phyloP scores from a whole-genome alignment of 2,797 vertebrate genomes.

The Oryzias dopingdopingensis region DNA sequence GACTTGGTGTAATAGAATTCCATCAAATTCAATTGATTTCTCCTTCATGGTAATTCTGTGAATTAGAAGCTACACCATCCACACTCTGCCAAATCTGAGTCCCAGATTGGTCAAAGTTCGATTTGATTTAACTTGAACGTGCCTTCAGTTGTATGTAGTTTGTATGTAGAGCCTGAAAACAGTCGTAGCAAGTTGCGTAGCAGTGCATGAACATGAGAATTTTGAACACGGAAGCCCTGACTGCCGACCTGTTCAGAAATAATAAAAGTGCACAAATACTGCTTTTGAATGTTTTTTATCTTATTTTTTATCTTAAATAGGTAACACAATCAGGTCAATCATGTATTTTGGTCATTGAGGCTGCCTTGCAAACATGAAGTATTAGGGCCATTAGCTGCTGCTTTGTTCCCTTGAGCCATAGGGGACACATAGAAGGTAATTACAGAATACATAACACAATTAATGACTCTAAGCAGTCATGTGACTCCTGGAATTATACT shows the following conservation, averaged over 20 bases:
- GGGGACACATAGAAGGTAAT: slow-evolving; percentile 72
- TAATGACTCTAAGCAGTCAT: slow-evolving; percentile 67
- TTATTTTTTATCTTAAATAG: slow-evolving; percentile 20
- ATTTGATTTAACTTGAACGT: too few relatives aligned
- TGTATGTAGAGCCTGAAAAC: too few relatives aligned
- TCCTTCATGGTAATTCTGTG: too few relatives aligned
- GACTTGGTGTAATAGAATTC: too few relatives aligned
- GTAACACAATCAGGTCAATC: slow-evolving; percentile 56
- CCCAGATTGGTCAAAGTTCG: too few relatives aligned
- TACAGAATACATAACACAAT: slow-evolving; percentile 75
- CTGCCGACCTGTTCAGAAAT: not conserved
- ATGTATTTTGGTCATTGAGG: slow-evolving; percentile 42
- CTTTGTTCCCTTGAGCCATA: slow-evolving; percentile 55
- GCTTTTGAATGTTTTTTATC: not conserved
- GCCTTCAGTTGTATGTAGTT: not conserved
- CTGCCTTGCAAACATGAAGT: slow-evolving; percentile 59
- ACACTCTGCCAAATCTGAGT: too few relatives aligned
- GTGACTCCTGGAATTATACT: slow-evolving; percentile 45
- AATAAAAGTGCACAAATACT: slow-evolving; percentile 27
- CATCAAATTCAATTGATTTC: too few relatives aligned
- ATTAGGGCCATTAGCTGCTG: slow-evolving; percentile 65
- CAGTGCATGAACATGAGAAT: too few relatives aligned
- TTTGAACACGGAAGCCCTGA: too few relatives aligned
- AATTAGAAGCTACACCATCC: too few relatives aligned
- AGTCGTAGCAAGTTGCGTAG: too few relatives aligned